A percentile compares a stretch with the other conserved stretches of the same genome.
Evolutionary conservation across 92 coral and sea anemone genomes (phyloP).

Genomic region (Desmophyllum pertusum): DNA sequence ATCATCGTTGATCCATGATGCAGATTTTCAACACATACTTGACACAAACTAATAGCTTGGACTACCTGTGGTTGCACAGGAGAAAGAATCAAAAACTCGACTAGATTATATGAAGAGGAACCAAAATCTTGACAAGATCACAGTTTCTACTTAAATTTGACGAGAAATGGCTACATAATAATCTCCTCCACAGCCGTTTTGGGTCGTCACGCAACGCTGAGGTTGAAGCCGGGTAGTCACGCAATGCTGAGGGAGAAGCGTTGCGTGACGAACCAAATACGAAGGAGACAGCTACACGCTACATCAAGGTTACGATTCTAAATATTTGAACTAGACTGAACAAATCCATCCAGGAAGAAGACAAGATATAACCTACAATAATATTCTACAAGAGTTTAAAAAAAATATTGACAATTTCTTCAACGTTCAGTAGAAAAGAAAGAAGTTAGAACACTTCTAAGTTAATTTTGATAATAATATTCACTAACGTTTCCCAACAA

Average conservation of each 20-base stretch:
- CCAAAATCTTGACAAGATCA: neutral
- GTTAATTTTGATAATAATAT: neutral
- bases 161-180: neutral
- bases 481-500: neutral
- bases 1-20: neutral
- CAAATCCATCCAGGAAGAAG: neutral
- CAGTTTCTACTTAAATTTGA: neutral
- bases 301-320: neutral
- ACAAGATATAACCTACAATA: neutral
- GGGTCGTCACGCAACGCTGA: too few relatives aligned
- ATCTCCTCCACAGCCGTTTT: too few relatives aligned
- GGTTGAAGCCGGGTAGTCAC: too few relatives aligned
- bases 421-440: neutral
- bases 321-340: neutral
- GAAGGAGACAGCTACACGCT: too few relatives aligned
- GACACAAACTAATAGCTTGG: neutral
- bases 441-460: slow-evolving; percentile 1
- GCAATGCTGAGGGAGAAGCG: too few relatives aligned
- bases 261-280: too few relatives aligned
- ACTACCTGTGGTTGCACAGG: neutral
- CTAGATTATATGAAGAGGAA: neutral
- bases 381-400: neutral
- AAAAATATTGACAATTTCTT: slow-evolving; percentile 19
- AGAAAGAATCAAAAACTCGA: neutral
- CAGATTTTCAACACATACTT: neutral